A percentile compares a stretch with the other conserved stretches of the same genome.
Evolutionary conservation across 1,140 invertebrate species (phyloP).

Genomic region (Holcopasites calliopsidis): DNA sequence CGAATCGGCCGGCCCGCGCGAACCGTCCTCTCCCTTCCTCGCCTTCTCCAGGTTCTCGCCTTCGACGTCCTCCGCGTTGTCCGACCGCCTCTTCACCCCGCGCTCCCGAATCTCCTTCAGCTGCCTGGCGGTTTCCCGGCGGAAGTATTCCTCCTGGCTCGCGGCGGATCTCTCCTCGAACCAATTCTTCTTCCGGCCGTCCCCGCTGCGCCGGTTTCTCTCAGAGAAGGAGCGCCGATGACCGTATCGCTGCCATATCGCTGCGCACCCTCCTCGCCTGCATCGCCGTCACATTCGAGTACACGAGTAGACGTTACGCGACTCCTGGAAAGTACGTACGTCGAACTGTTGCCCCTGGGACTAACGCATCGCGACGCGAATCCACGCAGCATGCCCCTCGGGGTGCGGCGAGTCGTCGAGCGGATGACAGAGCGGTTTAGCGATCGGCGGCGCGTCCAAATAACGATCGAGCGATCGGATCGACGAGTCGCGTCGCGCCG

Average conservation of each 20-base stretch:
- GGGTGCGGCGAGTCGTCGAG: no score
- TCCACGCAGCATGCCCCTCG: slow-evolving; percentile 16
- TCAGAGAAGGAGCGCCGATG: slow-evolving; percentile 35
- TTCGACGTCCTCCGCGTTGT: background rate
- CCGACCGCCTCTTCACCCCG: slow-evolving; percentile 21
- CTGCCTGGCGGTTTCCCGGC: slow-evolving; percentile 66
- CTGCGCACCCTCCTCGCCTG: background rate
- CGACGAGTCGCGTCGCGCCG: background rate
- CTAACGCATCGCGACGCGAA: background rate
- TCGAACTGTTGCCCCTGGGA: no score
- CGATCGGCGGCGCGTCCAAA: background rate
- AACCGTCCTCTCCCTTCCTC: background rate
- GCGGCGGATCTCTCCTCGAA: slow-evolving; percentile 69
- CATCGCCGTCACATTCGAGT: no score
- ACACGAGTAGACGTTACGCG: no score
- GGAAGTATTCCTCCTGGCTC: slow-evolving; percentile 70
- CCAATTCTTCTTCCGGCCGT: slow-evolving; percentile 69
- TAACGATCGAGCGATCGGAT: slow-evolving; percentile 6
- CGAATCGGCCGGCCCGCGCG: background rate
- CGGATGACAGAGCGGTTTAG: no score
- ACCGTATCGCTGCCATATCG: background rate
- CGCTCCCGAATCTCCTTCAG: slow-evolving; percentile 58
- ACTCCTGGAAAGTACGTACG: background rate
- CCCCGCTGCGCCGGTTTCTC: slow-evolving; percentile 62
- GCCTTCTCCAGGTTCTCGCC: background rate